phyloP scores from a whole-genome alignment of 37 sponge, comb jelly and placozoan species.

The Oscarella lobularis region DNA sequence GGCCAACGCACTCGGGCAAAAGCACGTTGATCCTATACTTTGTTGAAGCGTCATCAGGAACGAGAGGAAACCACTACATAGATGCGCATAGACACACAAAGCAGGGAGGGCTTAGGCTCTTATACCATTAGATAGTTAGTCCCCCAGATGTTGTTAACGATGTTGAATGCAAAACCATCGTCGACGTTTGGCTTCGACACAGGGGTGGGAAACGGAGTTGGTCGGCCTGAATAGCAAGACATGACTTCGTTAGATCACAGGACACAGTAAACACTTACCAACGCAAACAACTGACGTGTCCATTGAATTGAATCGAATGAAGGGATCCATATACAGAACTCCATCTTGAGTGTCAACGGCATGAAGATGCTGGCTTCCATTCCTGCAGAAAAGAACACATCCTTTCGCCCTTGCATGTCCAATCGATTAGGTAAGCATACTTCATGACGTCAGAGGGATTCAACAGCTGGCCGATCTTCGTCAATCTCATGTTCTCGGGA shows the following conservation, averaged over 20 bases:
- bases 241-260: too few species aligned
- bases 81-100: too few species aligned
- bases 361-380: constrained; percentile 60
- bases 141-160: constrained; percentile 2
- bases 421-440: constrained; percentile 24
- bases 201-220: neutral
- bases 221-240: neutral
- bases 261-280: too few species aligned
- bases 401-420: neutral
- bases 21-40: constrained; percentile 28
- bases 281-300: constrained; percentile 22
- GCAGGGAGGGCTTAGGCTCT: too few species aligned
- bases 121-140: neutral
- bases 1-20: too few species aligned
- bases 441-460: neutral
- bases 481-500: neutral
- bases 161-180: neutral
- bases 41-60: constrained; percentile 13
- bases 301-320: constrained; percentile 1
- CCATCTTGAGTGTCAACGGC: constrained; percentile 20
- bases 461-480: neutral
- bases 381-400: constrained; percentile 3
- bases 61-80: constrained; percentile 48
- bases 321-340: neutral
- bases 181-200: neutral